Conservation (phyloP, 2,888 invertebrate species). For the Alitta virens region DNA sequence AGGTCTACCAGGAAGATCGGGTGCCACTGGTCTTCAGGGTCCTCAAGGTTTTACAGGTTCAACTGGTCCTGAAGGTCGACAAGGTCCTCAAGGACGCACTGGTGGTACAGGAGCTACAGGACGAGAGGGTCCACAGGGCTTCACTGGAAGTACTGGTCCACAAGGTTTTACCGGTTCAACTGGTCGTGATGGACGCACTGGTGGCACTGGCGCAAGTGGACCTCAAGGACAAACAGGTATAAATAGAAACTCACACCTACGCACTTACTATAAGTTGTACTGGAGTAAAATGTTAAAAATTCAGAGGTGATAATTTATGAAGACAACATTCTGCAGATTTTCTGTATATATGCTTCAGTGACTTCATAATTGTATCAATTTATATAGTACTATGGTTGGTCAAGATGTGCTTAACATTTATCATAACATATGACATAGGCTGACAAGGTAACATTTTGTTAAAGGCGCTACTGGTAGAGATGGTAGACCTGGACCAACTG, state of each 20-base stretch:
- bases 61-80: not conserved
- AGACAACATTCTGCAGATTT: too few species aligned
- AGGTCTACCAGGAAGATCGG: not conserved
- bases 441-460: slow-evolving; percentile 1
- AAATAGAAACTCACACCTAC: too few species aligned
- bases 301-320: too few species aligned
- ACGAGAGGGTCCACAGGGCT: slow-evolving; percentile 10
- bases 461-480: slow-evolving; percentile 15
- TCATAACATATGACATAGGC: not conserved
- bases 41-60: slow-evolving; percentile 10
- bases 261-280: too few species aligned
- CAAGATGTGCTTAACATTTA: too few species aligned
- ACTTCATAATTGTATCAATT: too few species aligned
- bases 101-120: slow-evolving; percentile 12
- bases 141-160: slow-evolving; percentile 18
- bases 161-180: slow-evolving; percentile 10
- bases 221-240: slow-evolving; percentile 6
- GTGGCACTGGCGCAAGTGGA: slow-evolving; percentile 9
- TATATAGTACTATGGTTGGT: too few species aligned
- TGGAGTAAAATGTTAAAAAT: too few species aligned
- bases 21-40: not conserved
- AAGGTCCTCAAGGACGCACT: not conserved
- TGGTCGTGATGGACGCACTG: slow-evolving; percentile 8
- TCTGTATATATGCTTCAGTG: too few species aligned
- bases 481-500: slow-evolving; percentile 18